Percentiles rank a stretch among this genome's conserved stretches.
These are phyloP conservation scores for Epizoanthus stellaris DNA, from an alignment of 92 coral and sea anemone species.

Conservation along the genomic window DNA sequence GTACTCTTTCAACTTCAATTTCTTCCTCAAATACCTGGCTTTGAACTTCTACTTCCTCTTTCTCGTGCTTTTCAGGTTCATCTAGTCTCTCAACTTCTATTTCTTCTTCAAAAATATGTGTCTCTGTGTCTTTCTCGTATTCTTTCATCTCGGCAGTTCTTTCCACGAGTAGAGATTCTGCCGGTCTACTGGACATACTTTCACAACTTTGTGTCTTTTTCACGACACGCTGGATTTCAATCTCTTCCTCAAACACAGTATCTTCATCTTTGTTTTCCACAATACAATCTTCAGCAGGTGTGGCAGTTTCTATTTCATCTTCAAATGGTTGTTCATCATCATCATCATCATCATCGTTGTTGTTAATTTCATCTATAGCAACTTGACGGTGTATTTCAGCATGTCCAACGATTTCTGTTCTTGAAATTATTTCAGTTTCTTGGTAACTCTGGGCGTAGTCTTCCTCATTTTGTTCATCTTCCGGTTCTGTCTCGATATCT, in stretches of 20 bases:
- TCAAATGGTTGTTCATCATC: background rate
- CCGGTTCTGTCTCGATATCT: conserved; percentile 45
- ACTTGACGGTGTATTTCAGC: background rate
- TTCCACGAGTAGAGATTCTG: conserved; percentile 1
- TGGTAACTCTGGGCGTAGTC: background rate
- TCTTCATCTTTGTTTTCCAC: background rate
- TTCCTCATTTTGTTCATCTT: conserved; percentile 52
- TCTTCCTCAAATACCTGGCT: conserved; percentile 42
- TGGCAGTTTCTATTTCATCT: background rate
- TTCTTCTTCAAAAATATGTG: conserved; percentile 52
- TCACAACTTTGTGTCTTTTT: background rate
- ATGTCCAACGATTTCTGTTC: background rate
- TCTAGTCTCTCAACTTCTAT: conserved; percentile 53
- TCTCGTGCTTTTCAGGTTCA: conserved; percentile 12
- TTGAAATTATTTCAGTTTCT: background rate
- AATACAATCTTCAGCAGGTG: background rate
- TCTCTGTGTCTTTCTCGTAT: conserved; percentile 7
- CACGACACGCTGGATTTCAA: conserved; percentile 22
- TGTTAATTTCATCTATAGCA: background rate
- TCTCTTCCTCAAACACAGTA: conserved; percentile 39
- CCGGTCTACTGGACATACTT: background rate
- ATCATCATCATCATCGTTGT: background rate
- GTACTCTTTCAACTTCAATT: conserved; percentile 30
- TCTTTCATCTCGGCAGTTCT: conserved; percentile 1
- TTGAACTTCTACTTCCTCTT: conserved; percentile 48